These are phyloP conservation scores for Lagocephalus sceleratus DNA, from an alignment of 2,797 vertebrate species.

Conservation along the genomic window DNA sequence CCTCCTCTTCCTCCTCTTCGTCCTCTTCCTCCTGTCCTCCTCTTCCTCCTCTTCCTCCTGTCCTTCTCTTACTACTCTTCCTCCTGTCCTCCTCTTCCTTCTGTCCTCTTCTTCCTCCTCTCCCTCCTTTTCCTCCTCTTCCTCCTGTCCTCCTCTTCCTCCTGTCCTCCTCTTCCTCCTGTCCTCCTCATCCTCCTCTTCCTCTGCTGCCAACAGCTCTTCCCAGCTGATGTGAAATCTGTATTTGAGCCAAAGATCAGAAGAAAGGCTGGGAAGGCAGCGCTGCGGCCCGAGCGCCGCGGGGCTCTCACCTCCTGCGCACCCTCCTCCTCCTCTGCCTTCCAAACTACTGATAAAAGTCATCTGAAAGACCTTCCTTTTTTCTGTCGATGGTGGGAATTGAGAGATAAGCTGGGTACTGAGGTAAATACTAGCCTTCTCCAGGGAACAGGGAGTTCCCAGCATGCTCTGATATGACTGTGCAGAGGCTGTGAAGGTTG, in stretches of 20 bases:
- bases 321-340: constrained; percentile 17
- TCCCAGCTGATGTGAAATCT: constrained; percentile 26
- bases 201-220: neutral
- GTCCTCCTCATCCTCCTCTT: constrained; percentile 11
- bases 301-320: constrained; percentile 33
- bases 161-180: constrained; percentile 15
- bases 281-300: constrained; percentile 31
- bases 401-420: constrained; percentile 57
- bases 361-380: constrained; percentile 58
- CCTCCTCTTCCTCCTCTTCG: too few species aligned
- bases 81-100: too few species aligned
- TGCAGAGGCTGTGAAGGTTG: constrained; percentile 47
- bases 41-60: too few species aligned
- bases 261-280: constrained; percentile 47
- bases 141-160: neutral
- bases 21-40: too few species aligned
- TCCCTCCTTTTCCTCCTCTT: constrained; percentile 23
- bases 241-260: constrained; percentile 33
- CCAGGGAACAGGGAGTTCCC: constrained; percentile 71
- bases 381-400: constrained; percentile 60
- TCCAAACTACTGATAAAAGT: constrained; percentile 48
- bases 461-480: constrained; percentile 47
- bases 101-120: too few species aligned
- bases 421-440: constrained; percentile 57
- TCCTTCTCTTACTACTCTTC: too few species aligned